Evolutionary conservation across 2,888 invertebrate species (phyloP), one percentile per base, ranked within the genome.

Genomic region (Drosophila colorata): DNA sequence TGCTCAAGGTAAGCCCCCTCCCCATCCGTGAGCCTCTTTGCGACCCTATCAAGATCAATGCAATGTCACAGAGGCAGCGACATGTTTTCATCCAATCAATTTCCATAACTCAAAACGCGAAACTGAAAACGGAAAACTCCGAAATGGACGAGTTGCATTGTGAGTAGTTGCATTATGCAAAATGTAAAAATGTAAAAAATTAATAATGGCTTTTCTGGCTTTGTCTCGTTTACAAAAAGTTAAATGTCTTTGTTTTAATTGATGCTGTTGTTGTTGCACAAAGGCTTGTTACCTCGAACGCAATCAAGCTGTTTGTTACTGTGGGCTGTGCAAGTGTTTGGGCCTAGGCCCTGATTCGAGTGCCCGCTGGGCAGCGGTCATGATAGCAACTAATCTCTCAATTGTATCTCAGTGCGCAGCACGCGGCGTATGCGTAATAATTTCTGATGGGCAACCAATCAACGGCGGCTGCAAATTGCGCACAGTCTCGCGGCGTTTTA

Each of bases 211-310:
- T 18, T 60, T 66, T 46, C 37, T 43, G 43, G 16, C 68, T 56
- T 74, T 67, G 74, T 73, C 49, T 57, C 18, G 35, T n/a, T 53
- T 61, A 56, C 51, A 65, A 74, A 77, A 44, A 55, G 59, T 18
- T 58, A 55, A 56, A 78, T 59, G 74, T 59, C 63, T 74, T 68
- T 53, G 79, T 68, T 78, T 74, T 74, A 74, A 74, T 74, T 63
- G 74, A 44, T 72, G 65, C 49, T 18, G 31, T 4, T 35, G 63
- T 14, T 33, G 14, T 20, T 61, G 65, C 28, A 28, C 28, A 28
- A 28, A 28, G 9, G 2, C 43, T 60, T 43, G 67, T 59, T 77
- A 60, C 74, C 69, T 53, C 63, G 59, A 48, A 46, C 59, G 59
- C 53, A 78, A 74, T 74, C 79, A 75, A 60, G 63, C 38, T 57